phyloP scores from a whole-genome alignment of 2,797 vertebrate species.

The Halcyon badia region DNA sequence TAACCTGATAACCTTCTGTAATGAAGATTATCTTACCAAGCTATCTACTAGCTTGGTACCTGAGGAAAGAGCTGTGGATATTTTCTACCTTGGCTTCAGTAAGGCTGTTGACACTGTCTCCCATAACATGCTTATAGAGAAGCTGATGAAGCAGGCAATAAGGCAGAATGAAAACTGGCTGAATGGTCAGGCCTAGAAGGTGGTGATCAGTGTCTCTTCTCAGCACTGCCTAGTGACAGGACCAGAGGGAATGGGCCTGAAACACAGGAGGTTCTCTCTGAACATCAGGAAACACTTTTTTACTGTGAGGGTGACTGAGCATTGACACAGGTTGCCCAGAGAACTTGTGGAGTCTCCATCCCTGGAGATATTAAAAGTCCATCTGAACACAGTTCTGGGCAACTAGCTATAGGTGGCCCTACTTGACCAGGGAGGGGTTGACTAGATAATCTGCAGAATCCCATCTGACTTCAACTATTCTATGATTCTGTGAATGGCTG shows the following conservation, averaged over 20 bases:
- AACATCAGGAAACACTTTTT: no score
- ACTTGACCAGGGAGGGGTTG: background rate
- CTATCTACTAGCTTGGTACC: background rate
- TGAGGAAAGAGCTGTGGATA: background rate
- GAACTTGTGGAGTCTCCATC: no score
- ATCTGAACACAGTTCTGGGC: background rate
- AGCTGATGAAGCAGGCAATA: no score
- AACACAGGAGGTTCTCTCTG: no score
- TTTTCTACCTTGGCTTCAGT: background rate
- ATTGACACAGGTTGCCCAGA: no score
- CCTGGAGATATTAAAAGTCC: no score
- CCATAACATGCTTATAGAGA: background rate
- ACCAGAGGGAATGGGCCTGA: no score
- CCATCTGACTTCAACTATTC: background rate
- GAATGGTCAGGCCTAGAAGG: no score
- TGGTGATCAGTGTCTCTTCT: no score
- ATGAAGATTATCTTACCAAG: background rate
- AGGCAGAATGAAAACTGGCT: no score
- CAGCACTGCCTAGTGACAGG: no score
- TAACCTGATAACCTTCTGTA: background rate
- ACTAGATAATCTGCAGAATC: background rate
- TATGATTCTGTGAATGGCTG: background rate
- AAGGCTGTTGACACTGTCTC: background rate
- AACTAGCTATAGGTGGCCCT: background rate
- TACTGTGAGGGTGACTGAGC: no score